Evolutionary conservation across 2,888 invertebrate species (phyloP), one percentile per base, ranked within the genome.

Genomic region (Aphodius granarius): DNA sequence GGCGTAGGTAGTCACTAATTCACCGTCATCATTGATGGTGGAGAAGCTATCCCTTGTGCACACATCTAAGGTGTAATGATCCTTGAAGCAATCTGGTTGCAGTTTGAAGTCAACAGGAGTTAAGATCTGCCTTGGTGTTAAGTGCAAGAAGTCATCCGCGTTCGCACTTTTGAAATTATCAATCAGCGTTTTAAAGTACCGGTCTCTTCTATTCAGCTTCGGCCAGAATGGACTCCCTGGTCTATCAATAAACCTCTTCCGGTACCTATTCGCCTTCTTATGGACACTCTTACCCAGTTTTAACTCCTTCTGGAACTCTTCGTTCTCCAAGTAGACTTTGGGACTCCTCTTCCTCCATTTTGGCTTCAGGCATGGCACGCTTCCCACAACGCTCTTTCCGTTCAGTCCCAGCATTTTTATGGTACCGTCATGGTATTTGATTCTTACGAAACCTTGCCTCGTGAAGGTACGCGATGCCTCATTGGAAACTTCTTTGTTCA

Each of bases 401-500:
- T 77, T 72, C 13, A 71, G 23, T 43, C 75, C 77, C 15, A 77
- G 43, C 73, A 77, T 70, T 21, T 77, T 77, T 5, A 74, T 65
- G 0, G 43, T 72, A 2, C 77, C 77, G 17, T 77, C 74, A 13
- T 64, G 15, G 20, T 77, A 75, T 65, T 72, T 72, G 5, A 77
- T 73, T 68, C 75, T 66, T 18, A 77, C 71, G 16, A 20, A 71
- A 19, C 77, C 77, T 2, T 23, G 23, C 9, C 65, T 63, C 4
- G 72, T 65, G 66, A 72, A 77, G 5, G 70, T 75, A 16, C 77
- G 63, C 6, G 77, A 77, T 5, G 66, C 21, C 19, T 77, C 77
- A 19, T 75, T 22, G 23, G 68, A 18, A 16, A 73, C 22, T 64
- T 70, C 19, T 15, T 73, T 66, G 9, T 43, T 43, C 17, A 18